Percentiles rank a stretch among this genome's conserved stretches.
These are phyloP conservation scores for Microtus pennsylvanicus DNA, from an alignment of 2,113 vertebrate species.

Conservation along the genomic window DNA sequence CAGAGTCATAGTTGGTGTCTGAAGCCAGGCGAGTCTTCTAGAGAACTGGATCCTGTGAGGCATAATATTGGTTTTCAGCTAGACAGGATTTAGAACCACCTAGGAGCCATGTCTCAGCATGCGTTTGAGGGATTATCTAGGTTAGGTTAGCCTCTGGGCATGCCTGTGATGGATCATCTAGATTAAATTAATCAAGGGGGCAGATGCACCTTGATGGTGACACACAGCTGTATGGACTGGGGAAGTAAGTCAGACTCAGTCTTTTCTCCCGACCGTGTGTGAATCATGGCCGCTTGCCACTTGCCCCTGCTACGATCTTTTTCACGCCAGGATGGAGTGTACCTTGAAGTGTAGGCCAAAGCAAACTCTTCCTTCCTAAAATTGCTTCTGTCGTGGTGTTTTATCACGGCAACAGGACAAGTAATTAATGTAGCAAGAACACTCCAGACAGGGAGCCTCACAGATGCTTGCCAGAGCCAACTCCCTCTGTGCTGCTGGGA, in stretches of 20 bases:
- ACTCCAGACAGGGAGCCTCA: too few relatives aligned
- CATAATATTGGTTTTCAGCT: background rate
- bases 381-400: background rate
- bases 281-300: too few relatives aligned
- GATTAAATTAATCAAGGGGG: background rate
- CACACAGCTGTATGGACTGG: background rate
- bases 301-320: background rate
- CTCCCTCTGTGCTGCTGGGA: background rate
- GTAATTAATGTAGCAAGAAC: background rate
- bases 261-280: background rate
- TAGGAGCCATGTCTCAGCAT: background rate
- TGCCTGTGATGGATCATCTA: background rate
- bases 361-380: background rate
- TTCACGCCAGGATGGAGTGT: background rate
- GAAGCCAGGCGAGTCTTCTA: background rate
- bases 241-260: background rate
- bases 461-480: too few relatives aligned
- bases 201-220: background rate
- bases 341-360: background rate
- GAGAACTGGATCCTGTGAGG: background rate
- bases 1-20: background rate
- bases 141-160: background rate
- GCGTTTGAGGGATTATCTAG: background rate
- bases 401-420: background rate
- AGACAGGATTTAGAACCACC: background rate